These are phyloP conservation scores for Drosophila rubida DNA, from an alignment of 2,888 invertebrate genomes.

Conservation along the genomic window DNA sequence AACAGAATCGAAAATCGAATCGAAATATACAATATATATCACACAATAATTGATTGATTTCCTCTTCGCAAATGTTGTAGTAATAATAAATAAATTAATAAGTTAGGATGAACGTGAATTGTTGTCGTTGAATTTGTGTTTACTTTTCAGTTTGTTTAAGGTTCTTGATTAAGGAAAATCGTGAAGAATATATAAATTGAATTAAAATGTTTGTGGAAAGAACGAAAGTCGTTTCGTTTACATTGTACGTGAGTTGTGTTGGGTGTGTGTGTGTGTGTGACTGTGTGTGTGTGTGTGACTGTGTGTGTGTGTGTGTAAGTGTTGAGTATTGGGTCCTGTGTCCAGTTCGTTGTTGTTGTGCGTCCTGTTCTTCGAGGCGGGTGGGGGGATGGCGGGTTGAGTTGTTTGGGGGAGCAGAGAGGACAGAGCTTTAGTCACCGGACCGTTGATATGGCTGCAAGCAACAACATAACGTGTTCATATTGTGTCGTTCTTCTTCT, in stretches of 20 bases:
- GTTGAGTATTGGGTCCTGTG: constrained; percentile 33
- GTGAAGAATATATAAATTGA: constrained; percentile 58
- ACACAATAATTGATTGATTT: constrained; percentile 56
- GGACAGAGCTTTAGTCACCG: constrained; percentile 84
- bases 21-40: constrained; percentile 30
- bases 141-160: constrained; percentile 12
- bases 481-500: constrained; percentile 30
- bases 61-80: constrained; percentile 5
- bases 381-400: constrained; percentile 48
- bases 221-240: constrained; percentile 64
- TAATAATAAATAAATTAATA: constrained; percentile 46
- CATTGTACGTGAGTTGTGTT: constrained; percentile 59
- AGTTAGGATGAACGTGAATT: constrained; percentile 39
- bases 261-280: constrained; percentile 26
- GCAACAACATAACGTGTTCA: constrained; percentile 60
- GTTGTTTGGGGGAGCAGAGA: constrained; percentile 48
- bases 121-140: background rate
- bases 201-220: constrained; percentile 53
- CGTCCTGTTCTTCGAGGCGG: constrained; percentile 52
- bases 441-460: constrained; percentile 85
- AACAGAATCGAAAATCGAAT: constrained; percentile 42
- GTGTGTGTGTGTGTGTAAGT: constrained; percentile 38
- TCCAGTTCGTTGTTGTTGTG: constrained; percentile 57
- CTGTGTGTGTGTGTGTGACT: constrained; percentile 28
- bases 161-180: constrained; percentile 34